Base-by-base conservation (phyloP, 2,888 invertebrate genomes). In the Temnothorax ravouxi region DNA sequence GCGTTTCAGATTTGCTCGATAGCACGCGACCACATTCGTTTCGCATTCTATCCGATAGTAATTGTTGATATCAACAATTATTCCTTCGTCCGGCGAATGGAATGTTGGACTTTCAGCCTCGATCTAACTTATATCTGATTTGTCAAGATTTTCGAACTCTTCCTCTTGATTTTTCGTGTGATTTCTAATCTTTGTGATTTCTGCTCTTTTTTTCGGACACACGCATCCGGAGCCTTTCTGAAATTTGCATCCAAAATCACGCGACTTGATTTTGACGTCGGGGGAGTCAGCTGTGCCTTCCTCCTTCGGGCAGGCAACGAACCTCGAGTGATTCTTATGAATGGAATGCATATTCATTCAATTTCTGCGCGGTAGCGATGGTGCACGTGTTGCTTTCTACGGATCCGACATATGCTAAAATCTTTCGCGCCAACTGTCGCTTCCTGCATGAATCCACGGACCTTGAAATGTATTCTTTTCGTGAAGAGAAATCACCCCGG, bases 401-500 rank as follows among this genome's bases (percentile, higher is more conserved):
- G 85, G 85, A 88, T 89, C 85, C 87, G 87, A 88, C 92, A 90
- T 89, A 92, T 91, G 91, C 90, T 92, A 91, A 92, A 94, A 93
- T 93, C 93, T 93, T 89, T 91, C 82, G 87, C 80, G 87, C 92
- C 94, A 93, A 93, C 93, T 92, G 94, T 93, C 92, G 88, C 91
- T 94, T 93, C 94, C 94, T 93, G 93, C 90, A 85, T 88, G 85
- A 86, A 88, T 88, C 86, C 90, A 91, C 90, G 88, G 77, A 92
- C 90, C 93, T 91, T 92, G 90, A 93, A 93, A 93, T 93, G 62
- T 92, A 93, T 93, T 92, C 93, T 80, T 67, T 67, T 85, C 85
- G 86, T 88, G 86, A 76, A 84, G 88, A 88, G 86, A 84, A 91
- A 91, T 92, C 91, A 88, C 84, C 84, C 75, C 80, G 88, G 89